A percentile compares a stretch with the other conserved stretches of the same genome.
These are phyloP conservation scores for Stenolophus ochropezus DNA, from an alignment of 2,888 invertebrate species.

Conservation along the genomic window DNA sequence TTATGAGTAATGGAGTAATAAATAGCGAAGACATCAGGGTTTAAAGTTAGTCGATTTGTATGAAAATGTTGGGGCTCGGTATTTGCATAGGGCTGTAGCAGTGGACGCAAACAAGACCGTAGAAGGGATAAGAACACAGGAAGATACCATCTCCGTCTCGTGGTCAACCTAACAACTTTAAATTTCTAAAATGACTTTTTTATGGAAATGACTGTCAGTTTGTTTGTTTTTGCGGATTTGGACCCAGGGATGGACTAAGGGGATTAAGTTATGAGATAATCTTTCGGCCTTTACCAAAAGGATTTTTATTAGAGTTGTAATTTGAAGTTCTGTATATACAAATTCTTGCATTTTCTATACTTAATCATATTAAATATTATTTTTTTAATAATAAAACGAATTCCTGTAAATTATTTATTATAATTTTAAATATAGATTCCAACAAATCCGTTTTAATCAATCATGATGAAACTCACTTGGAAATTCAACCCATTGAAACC, in stretches of 20 bases:
- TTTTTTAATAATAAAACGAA: too few relatives aligned
- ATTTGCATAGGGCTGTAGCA: conserved; percentile 1
- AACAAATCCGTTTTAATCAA: too few relatives aligned
- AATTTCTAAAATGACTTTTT: conserved; percentile 16
- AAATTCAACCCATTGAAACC: too few relatives aligned
- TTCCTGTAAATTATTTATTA: too few relatives aligned
- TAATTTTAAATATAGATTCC: too few relatives aligned
- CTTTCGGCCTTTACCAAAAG: not conserved
- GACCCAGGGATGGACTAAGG: not conserved
- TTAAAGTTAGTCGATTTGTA: conserved; percentile 12
- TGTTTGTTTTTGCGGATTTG: conserved; percentile 5
- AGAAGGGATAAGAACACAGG: not conserved
- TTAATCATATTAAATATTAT: too few relatives aligned
- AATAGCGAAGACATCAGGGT: not conserved
- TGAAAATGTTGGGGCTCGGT: conserved; percentile 4
- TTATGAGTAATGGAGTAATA: not conserved
- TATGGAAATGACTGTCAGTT: not conserved
- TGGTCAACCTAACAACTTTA: conserved; percentile 1
- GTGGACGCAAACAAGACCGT: not conserved
- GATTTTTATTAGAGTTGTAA: too few relatives aligned
- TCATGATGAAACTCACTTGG: too few relatives aligned
- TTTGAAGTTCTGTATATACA: too few relatives aligned
- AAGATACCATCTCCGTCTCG: too few relatives aligned
- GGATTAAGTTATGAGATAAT: not conserved
- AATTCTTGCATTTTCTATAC: too few relatives aligned